These are phyloP conservation scores for Eurystomus gularis DNA, from an alignment of 2,113 vertebrate species.

Conservation along the genomic window DNA sequence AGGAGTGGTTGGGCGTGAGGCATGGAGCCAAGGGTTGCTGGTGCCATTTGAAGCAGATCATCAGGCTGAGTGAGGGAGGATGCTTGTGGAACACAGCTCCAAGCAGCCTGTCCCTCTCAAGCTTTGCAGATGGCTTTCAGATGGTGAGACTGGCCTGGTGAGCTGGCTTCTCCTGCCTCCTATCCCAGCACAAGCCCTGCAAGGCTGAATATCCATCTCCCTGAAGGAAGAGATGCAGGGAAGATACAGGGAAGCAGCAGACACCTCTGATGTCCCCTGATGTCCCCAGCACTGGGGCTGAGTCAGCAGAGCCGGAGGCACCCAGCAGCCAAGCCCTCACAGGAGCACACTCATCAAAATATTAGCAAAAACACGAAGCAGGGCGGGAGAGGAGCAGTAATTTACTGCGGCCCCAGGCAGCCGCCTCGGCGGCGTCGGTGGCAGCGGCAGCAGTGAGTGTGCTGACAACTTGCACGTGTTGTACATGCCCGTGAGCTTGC, in stretches of 20 bases:
- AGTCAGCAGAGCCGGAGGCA: neutral
- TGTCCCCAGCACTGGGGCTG: neutral
- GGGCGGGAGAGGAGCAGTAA: neutral
- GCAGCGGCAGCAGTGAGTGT: neutral
- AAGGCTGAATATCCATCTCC: rapidly evolving
- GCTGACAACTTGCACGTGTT: slow-evolving; percentile 1
- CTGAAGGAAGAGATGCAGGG: too few relatives aligned
- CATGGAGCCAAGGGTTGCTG: neutral
- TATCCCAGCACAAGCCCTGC: neutral
- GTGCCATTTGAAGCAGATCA: rapidly evolving
- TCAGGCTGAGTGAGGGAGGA: neutral
- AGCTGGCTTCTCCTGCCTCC: neutral
- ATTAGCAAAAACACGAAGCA: rapidly evolving
- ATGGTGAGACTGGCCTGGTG: rapidly evolving
- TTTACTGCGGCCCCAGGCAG: neutral
- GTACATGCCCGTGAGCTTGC: neutral
- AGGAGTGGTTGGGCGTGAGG: neutral
- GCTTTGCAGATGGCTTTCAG: neutral
- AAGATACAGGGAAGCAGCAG: rapidly evolving
- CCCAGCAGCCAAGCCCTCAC: rapidly evolving
- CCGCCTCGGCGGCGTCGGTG: neutral
- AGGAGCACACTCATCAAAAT: neutral
- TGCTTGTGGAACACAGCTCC: rapidly evolving
- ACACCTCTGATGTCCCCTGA: neutral
- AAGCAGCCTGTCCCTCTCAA: neutral